These are phyloP conservation scores for Pseudochaenichthys georgianus DNA, from an alignment of 2,797 vertebrate genomes.

Conservation along the genomic window DNA sequence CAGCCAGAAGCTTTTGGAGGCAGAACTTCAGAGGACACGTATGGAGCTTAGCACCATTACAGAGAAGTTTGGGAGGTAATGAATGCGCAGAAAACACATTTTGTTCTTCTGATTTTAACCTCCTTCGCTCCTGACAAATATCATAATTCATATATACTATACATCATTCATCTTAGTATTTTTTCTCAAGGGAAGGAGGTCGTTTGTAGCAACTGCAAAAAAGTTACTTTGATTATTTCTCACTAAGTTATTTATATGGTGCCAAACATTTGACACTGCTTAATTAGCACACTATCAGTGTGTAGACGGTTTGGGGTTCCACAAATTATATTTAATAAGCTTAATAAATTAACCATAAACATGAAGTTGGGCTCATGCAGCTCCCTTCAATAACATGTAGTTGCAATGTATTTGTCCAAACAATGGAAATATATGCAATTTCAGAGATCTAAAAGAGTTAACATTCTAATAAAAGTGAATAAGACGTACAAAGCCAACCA, in stretches of 20 bases:
- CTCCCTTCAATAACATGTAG: too few relatives aligned
- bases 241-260: neutral
- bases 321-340: neutral
- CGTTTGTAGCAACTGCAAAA: neutral
- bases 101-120: neutral
- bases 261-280: neutral
- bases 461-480: neutral
- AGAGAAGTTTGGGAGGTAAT: slow-evolving; percentile 83
- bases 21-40: slow-evolving; percentile 82
- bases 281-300: neutral
- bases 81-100: neutral
- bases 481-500: neutral
- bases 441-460: neutral
- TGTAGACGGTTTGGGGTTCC: neutral
- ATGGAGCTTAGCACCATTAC: slow-evolving; percentile 79
- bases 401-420: too few relatives aligned
- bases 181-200: neutral
- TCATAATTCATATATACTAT: neutral
- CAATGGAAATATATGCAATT: too few relatives aligned
- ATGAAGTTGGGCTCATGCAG: too few relatives aligned
- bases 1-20: slow-evolving; percentile 81
- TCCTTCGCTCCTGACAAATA: neutral
- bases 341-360: too few relatives aligned
- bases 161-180: neutral
- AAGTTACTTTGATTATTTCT: neutral